These are phyloP conservation scores for Symphodus melops DNA, from an alignment of 2,113 vertebrate species.

Conservation along the genomic window DNA sequence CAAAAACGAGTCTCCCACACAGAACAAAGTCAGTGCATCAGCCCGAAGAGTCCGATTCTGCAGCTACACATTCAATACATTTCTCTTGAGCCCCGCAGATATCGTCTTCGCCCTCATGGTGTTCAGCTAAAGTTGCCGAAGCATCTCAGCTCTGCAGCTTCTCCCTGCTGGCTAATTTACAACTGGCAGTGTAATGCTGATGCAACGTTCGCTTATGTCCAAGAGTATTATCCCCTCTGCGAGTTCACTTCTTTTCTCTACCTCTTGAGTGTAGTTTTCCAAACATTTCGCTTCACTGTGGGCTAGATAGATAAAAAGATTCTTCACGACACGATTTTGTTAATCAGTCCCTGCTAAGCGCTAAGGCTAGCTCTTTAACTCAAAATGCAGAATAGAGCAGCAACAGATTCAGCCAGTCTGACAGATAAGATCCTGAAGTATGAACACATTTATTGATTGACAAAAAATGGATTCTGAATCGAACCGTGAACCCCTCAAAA, in stretches of 20 bases:
- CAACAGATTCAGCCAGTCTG: no score
- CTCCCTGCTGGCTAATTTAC: conserved; percentile 17
- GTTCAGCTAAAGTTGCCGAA: conserved; percentile 1
- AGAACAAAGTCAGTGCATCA: not conserved
- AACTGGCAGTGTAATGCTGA: not conserved
- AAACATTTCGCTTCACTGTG: no score
- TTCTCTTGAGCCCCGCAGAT: not conserved
- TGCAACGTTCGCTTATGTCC: not conserved
- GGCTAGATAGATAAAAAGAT: no score
- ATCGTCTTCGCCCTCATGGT: not conserved
- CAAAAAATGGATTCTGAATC: no score
- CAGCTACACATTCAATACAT: not conserved
- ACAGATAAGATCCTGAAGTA: no score
- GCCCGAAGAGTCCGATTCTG: not conserved
- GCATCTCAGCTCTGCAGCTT: conserved; percentile 14
- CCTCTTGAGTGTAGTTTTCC: no score
- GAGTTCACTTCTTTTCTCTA: not conserved
- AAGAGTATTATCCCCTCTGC: not conserved
- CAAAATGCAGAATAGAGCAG: no score
- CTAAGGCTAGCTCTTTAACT: no score
- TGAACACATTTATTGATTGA: no score
- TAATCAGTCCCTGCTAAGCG: no score
- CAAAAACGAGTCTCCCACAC: not conserved
- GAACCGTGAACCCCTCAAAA: no score
- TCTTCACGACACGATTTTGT: no score